Percentiles rank a stretch among this genome's conserved stretches.
These are phyloP conservation scores for Melanogrammus aeglefinus DNA, from an alignment of 2,797 vertebrate genomes.

Conservation along the genomic window DNA sequence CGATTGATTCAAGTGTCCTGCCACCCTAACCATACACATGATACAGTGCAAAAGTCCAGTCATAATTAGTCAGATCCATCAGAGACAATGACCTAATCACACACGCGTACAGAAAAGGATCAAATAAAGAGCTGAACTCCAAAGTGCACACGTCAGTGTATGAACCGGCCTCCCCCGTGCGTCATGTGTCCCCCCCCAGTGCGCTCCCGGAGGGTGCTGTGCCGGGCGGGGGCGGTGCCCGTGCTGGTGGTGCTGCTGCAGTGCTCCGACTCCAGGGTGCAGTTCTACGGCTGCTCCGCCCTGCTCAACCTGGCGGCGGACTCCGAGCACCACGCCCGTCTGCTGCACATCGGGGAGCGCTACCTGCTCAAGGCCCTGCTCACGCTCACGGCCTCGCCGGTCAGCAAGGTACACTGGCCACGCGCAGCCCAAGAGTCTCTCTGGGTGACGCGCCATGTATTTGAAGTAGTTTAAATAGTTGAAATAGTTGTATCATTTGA, in stretches of 20 bases:
- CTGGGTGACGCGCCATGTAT: no score
- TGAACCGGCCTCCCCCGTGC: no score
- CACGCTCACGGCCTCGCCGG: constrained; percentile 76
- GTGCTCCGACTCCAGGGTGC: constrained; percentile 77
- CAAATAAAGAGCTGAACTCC: no score
- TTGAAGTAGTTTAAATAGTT: no score
- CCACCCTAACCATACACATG: not conserved
- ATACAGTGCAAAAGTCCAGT: not conserved
- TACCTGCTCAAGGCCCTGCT: constrained; percentile 73
- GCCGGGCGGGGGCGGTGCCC: constrained; percentile 76
- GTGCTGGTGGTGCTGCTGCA: constrained; percentile 75
- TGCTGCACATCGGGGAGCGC: constrained; percentile 64
- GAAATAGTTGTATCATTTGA: no score
- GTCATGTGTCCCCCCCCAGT: constrained; percentile 56
- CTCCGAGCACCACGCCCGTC: constrained; percentile 59
- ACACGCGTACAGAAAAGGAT: no score
- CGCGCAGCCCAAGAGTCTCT: no score
- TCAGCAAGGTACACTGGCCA: constrained; percentile 80
- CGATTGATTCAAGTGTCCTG: not conserved
- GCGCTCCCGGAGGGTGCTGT: constrained; percentile 66
- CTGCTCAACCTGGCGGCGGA: constrained; percentile 73
- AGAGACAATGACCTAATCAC: not conserved
- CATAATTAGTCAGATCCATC: not conserved
- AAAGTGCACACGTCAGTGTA: no score
- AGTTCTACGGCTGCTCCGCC: constrained; percentile 81